Evolutionary conservation across 2,797 vertebrate genomes (phyloP).

Genomic region (Anniella stebbinsi): DNA sequence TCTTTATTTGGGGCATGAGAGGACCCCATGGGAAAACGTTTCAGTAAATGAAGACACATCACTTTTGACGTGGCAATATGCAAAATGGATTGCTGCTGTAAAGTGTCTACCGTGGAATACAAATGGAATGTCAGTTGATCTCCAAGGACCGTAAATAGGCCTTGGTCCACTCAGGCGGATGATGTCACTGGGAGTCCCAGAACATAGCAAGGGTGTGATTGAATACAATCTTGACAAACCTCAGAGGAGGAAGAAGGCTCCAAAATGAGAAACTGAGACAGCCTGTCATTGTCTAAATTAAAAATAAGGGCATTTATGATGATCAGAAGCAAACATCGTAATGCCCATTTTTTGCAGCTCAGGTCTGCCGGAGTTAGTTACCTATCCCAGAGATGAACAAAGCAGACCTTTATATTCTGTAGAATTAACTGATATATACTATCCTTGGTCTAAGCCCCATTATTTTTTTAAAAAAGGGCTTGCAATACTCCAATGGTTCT

Average conservation of each 20-base stretch:
- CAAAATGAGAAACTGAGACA: constrained; percentile 5
- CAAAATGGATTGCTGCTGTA: constrained; percentile 33
- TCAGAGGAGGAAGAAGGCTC: background rate
- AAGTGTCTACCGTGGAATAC: constrained; percentile 6
- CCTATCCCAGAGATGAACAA: background rate
- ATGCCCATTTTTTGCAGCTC: accelerated
- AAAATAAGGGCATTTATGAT: constrained; percentile 18
- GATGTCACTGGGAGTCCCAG: constrained; percentile 9
- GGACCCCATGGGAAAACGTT: constrained; percentile 37
- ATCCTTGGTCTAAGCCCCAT: no score
- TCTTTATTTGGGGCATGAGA: accelerated
- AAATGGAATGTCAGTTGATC: constrained; percentile 45
- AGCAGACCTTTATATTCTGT: background rate
- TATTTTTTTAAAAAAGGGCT: background rate
- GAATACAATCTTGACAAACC: constrained; percentile 20
- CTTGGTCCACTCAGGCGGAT: constrained; percentile 27
- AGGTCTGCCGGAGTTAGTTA: background rate
- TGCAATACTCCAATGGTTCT: background rate
- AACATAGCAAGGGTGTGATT: background rate
- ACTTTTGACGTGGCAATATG: constrained; percentile 38
- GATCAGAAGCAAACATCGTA: background rate
- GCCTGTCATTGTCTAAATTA: constrained; percentile 19
- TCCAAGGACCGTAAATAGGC: constrained; percentile 31
- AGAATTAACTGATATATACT: background rate
- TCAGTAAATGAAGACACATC: background rate